Base-by-base conservation (phyloP, 2,888 invertebrate genomes). In the Heliconius cydno region DNA sequence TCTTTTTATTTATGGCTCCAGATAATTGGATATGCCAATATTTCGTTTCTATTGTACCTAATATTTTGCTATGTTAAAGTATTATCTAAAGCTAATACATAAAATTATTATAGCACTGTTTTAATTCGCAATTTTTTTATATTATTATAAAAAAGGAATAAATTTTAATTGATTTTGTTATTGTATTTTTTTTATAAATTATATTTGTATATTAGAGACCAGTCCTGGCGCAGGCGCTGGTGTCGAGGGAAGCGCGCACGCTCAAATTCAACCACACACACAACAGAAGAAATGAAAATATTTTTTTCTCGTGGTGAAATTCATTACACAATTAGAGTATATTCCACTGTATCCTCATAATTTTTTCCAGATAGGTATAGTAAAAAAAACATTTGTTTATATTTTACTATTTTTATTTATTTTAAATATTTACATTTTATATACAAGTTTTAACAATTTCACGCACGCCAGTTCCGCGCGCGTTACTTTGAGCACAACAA, bases 361-460 rank as follows among this genome's bases (percentile, higher is more conserved):
- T 7, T 52, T 52, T 52, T 7, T 19, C 19, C 19, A 52, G 52
- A 7, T 46, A 52, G 25, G 25, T 25, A 19, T 1, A n/a, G 7
- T 3, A 60, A 57, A 52, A 28, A 60, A 73, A 25, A 60, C 13
- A 52, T 15, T 13, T 60, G 7, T 6, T n/a, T 30, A 75, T 75
- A 76, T 91, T 92, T 92, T 91, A 88, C 91, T 89, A 91, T 93
- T 94, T 94, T 94, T 94, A 91, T 90, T 93, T 93, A 91, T 89
- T 93, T 93, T 91, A 90, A 90, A 88, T 92, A 92, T 93, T 92
- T 94, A 94, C 94, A 94, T 92, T 92, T 92, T 94, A 94, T 94
- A 90, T 94, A 94, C 94, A 94, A 91, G 85, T 92, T 91, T 89
- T 90, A 90, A 89, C 90, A 68, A 84, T 82, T 82, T 82, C 79